Base-by-base conservation (phyloP, 2,888 invertebrate species). In the Rotaria macrura region DNA sequence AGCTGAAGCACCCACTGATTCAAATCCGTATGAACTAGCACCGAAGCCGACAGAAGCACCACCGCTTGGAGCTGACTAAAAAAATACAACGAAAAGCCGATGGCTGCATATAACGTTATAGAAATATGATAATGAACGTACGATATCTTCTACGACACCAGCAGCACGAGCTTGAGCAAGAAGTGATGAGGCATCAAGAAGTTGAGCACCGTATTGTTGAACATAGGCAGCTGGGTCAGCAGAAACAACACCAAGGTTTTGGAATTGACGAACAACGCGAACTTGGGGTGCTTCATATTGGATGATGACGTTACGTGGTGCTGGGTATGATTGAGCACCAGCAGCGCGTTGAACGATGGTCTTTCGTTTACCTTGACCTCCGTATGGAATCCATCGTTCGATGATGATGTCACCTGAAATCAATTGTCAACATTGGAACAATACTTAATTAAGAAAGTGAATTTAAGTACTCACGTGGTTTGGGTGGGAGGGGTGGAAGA, bases 241-340 rank as follows among this genome's bases (percentile, higher is more conserved):
- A 43, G 14, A 7, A 4, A 23, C 23, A 79, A 79, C 79, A 43
- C 79, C 79, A 25, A 79, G 79, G 7, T 43, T 40, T 79, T 79
- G 79, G 14, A 79, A 79, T 79, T 79, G 79, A 43, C 79, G 79
- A 43, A 79, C 79, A 79, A 79, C 10, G n/a, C 79, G 79, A 43
- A 43, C 79, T 79, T 79, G 79, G n/a, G 7, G n/a, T 79, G 79
- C 12, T 43, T 79, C 79, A 5, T 79, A 79, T 79, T 79, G 79
- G n/a, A 79, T 79, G 79, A 79, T 79, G n/a, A 79, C 40, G 9
- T 79, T 79, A 3, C 79, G 79, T 79, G 79, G 79, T 2, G 38
- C 38, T n/a, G 1, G 2, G 34, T 79, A 79, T 79, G 4, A n/a
- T 25, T 25, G 25, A 40, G 79, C 79, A 43, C 43, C 79, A 43